These are phyloP conservation scores for Pammene aurita DNA, from an alignment of 2,888 invertebrate species.

Conservation along the genomic window DNA sequence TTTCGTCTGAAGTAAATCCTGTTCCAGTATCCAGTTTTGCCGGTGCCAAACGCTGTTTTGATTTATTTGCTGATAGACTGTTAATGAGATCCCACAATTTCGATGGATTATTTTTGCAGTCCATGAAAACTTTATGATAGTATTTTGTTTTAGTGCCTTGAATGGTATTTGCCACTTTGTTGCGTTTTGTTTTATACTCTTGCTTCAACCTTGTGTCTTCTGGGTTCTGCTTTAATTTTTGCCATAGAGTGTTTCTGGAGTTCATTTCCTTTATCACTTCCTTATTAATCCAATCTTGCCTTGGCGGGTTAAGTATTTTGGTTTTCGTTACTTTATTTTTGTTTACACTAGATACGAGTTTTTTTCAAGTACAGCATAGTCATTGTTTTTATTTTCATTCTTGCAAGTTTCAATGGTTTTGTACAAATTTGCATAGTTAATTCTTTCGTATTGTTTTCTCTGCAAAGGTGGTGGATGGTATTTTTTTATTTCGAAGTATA, in stretches of 20 bases:
- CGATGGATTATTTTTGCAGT: slow-evolving; percentile 6
- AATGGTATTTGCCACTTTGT: no score
- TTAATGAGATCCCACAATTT: slow-evolving; percentile 3
- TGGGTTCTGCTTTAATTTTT: not conserved
- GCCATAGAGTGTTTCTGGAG: not conserved
- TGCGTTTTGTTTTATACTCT: slow-evolving; percentile 7
- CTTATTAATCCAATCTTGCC: no score
- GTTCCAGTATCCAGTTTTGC: no score
- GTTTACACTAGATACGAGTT: no score
- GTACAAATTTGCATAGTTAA: not conserved
- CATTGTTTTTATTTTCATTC: no score
- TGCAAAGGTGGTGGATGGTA: not conserved
- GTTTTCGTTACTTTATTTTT: no score
- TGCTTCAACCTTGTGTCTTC: not conserved
- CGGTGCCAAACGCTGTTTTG: not conserved
- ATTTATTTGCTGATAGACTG: slow-evolving; percentile 1
- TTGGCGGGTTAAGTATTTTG: no score
- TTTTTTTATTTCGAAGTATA: no score
- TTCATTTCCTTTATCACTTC: slow-evolving; percentile 13
- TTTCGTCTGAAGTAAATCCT: no score
- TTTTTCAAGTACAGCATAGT: no score
- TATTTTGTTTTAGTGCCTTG: no score
- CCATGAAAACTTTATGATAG: no score
- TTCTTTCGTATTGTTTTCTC: not conserved
- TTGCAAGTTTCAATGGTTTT: not conserved